Conservation (phyloP, 2,797 vertebrate species). For the Podargus strigoides region DNA sequence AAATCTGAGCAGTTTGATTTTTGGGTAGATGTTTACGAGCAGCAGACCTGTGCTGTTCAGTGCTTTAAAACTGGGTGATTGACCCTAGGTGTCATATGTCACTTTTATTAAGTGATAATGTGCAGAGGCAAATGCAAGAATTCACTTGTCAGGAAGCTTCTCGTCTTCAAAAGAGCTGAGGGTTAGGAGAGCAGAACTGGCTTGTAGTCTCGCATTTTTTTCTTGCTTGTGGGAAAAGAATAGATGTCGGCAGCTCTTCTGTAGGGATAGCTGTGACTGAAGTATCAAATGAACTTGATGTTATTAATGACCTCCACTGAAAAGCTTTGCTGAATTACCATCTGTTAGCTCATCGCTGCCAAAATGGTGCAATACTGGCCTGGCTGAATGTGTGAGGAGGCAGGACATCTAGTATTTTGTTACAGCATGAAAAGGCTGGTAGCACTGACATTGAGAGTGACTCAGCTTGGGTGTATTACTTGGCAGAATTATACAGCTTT, state of each 20-base stretch:
- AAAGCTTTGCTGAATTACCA: constrained; percentile 1
- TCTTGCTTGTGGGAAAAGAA: neutral
- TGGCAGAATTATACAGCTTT: neutral
- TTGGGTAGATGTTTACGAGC: neutral
- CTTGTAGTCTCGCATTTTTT: neutral
- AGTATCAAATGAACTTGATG: neutral
- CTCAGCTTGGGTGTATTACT: neutral
- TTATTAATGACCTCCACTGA: constrained; percentile 2
- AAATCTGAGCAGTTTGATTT: neutral
- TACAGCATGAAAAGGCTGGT: neutral
- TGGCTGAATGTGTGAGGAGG: neutral
- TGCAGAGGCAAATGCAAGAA: neutral
- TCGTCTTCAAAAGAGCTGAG: neutral
- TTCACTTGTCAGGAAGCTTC: neutral
- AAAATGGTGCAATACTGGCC: neutral
- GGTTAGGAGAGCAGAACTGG: neutral
- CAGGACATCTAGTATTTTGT: neutral
- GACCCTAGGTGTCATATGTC: neutral
- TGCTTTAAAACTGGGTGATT: neutral
- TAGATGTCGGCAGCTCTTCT: neutral
- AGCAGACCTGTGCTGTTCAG: neutral
- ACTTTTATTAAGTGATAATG: neutral
- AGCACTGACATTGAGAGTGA: neutral
- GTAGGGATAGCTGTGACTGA: neutral
- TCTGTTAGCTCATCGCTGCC: neutral